Percentiles rank a stretch among this genome's conserved stretches.
Conservation (phyloP, 2,113 vertebrate species). For the Pelusios castaneus region DNA sequence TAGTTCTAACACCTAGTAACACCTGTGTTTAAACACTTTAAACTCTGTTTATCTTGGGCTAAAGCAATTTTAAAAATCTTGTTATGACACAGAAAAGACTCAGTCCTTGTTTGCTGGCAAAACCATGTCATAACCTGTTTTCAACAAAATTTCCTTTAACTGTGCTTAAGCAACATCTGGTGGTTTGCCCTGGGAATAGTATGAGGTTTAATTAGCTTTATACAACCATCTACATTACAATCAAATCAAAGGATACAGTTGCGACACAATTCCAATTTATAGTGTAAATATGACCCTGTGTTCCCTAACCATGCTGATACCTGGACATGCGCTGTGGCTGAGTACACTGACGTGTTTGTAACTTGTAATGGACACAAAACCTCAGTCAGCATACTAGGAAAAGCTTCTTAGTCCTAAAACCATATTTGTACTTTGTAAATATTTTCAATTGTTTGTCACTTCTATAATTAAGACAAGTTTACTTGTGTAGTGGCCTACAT, state of each 20-base stretch:
- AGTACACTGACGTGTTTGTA: slow-evolving; percentile 28
- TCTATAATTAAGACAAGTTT: background rate
- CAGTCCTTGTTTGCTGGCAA: slow-evolving; percentile 14
- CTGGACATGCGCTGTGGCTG: slow-evolving; percentile 42
- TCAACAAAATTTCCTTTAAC: slow-evolving; percentile 61
- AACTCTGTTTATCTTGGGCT: background rate
- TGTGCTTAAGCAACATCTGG: slow-evolving; percentile 63
- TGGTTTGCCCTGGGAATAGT: slow-evolving; percentile 58
- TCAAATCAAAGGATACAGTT: slow-evolving; percentile 72
- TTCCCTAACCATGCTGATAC: slow-evolving; percentile 33
- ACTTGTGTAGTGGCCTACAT: slow-evolving; percentile 10
- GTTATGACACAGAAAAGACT: slow-evolving; percentile 47
- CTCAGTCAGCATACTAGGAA: background rate
- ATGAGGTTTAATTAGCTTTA: slow-evolving; percentile 65
- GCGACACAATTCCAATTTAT: slow-evolving; percentile 57
- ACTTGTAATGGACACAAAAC: background rate
- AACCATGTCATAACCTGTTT: slow-evolving; percentile 68
- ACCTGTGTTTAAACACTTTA: background rate
- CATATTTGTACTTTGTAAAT: background rate
- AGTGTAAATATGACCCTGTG: slow-evolving; percentile 64
- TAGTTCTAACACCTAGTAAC: background rate
- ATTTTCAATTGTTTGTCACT: background rate
- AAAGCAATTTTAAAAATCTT: slow-evolving; percentile 24
- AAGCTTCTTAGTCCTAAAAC: background rate
- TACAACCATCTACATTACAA: slow-evolving; percentile 67